Evolutionary conservation across 2,113 vertebrate species (phyloP).

Genomic region (Lepus americanus): DNA sequence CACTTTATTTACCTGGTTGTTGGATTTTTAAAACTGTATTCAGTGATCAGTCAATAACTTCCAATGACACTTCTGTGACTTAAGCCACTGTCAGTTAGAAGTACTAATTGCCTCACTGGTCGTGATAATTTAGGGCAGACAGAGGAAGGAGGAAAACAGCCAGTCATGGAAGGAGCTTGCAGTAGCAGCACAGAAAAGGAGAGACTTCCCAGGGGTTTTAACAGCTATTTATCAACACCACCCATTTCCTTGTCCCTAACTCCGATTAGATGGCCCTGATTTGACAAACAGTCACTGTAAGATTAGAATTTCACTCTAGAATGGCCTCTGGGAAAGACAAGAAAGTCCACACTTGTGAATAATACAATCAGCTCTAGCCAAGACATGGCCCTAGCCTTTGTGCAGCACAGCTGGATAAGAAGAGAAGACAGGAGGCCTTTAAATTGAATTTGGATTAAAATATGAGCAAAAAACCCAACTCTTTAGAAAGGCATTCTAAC

Average conservation of each 20-base stretch:
- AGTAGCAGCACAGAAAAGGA: not conserved
- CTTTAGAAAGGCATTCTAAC: constrained; percentile 36
- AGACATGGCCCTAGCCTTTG: not conserved
- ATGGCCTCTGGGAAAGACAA: not conserved
- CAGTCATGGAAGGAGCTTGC: not conserved
- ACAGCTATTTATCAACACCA: not conserved
- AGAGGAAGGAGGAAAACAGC: not conserved
- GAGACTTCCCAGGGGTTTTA: not conserved
- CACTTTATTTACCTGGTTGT: not conserved
- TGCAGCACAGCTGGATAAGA: not conserved
- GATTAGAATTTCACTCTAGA: constrained; percentile 35
- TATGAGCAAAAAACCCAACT: not conserved
- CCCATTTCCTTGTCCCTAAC: not conserved
- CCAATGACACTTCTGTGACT: not conserved
- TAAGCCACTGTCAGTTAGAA: not conserved
- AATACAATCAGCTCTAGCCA: not conserved
- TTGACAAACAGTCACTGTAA: not conserved
- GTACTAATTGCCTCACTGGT: not conserved
- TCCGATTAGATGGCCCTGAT: not conserved
- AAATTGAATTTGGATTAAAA: not conserved
- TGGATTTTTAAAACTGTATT: constrained; percentile 19
- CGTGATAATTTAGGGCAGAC: not conserved
- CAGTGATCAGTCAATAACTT: not conserved
- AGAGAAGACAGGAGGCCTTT: not conserved
- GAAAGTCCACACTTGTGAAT: not conserved